Base-by-base conservation (phyloP, 2,113 vertebrate genomes). In the Sterna hirundo region DNA sequence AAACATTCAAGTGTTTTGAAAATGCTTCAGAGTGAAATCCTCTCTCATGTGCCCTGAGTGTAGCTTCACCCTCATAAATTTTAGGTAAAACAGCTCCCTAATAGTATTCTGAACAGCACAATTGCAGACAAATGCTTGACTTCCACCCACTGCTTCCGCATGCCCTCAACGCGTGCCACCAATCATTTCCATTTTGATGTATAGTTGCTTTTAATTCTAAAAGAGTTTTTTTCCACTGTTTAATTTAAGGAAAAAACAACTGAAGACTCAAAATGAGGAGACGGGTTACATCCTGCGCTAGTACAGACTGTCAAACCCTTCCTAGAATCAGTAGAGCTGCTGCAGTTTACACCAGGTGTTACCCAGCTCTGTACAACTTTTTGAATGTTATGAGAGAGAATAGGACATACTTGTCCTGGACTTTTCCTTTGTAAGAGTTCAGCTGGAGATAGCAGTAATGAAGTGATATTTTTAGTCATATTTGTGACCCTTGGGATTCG, bases 1-100 rank as follows among this genome's bases (percentile, higher is more conserved):
- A 95, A 96, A 90, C 78, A 91, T 32, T 30, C 5, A 51, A 62
- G 57, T 68, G 46, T 94, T 96, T 95, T 93, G 78, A 91, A 96
- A 97, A 95, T 9, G 1, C 54, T 91, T 72, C 57, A 72, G 71
- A 86, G 65, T 18, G 25, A 92, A 92, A 74, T 77, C 16, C 9
- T 87, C 89, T 80, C 75, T 93, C 84, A 65, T 34, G n/a, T 74
- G 89, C 75, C 75, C 34, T 2, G 5, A 87, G 52, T 18, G 15
- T 16, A 82, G 25, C 46, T 94, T 95, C 54, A 62, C 11, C 34
- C 30, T 77, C 66, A 61, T 61, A 87, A 74, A 62, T 87, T 75
- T 84, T 52, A 83, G 80, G 44, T 58, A n/a, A 80, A 93, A n/a
- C 55, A 91, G 15, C 22, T 94, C 74, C 74, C 34, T 72, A 79